phyloP scores from a whole-genome alignment of 2,888 invertebrate species.

The Punctoribates punctum region DNA sequence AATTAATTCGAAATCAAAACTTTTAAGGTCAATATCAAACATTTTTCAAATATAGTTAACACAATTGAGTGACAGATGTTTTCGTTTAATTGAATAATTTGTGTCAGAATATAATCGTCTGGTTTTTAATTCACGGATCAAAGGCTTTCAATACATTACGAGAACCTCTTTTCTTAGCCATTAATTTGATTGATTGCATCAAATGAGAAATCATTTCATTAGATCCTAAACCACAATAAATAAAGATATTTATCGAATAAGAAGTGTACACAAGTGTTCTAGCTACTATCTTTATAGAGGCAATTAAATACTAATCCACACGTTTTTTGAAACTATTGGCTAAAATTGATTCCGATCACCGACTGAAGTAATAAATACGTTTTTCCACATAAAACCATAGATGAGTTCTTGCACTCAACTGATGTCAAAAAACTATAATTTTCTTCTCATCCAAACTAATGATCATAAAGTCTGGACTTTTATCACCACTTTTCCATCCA shows the following conservation, averaged over 20 bases:
- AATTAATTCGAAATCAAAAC: not conserved
- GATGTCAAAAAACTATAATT: not conserved
- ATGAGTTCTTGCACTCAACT: not conserved
- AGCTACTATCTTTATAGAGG: no score
- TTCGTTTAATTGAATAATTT: not conserved
- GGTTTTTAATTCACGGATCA: no score
- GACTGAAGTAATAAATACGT: not conserved
- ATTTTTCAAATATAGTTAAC: not conserved
- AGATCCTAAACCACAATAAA: not conserved
- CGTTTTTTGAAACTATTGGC: not conserved
- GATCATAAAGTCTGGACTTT: slow-evolving; percentile 13
- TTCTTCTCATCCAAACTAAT: slow-evolving; percentile 7
- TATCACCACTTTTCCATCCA: not conserved
- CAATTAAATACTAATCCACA: no score
- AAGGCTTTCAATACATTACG: not conserved
- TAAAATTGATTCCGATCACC: not conserved
- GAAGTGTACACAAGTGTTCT: no score
- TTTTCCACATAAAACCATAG: not conserved
- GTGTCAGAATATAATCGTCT: not conserved
- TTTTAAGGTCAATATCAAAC: slow-evolving; percentile 14
- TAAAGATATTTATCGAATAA: not conserved
- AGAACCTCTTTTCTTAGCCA: not conserved
- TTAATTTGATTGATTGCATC: no score
- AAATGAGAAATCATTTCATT: no score
- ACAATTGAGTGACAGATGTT: slow-evolving; percentile 25